Conservation (phyloP, 2,113 vertebrate genomes). For the Pluvialis apricaria region DNA sequence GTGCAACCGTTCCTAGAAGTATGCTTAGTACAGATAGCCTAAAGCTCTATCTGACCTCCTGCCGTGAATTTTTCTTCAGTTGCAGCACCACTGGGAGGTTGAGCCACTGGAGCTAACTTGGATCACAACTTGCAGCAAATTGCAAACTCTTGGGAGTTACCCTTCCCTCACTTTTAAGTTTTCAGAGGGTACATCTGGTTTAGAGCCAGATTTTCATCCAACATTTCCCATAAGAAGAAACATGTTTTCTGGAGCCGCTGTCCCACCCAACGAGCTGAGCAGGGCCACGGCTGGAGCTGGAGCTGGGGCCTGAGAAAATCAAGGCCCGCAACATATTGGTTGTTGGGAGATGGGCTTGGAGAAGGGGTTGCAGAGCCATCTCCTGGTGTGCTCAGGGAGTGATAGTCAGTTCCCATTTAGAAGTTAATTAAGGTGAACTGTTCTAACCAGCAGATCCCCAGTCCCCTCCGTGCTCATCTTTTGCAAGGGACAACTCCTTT, state of each 20-base stretch:
- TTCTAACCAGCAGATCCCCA: background rate
- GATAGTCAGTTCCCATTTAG: background rate
- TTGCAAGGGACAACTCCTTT: background rate
- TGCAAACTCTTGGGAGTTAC: background rate
- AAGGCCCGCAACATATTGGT: background rate
- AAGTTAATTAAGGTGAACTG: background rate
- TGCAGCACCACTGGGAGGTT: background rate
- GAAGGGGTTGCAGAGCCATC: background rate
- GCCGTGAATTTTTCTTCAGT: background rate
- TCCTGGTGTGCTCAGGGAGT: background rate
- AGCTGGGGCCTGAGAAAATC: background rate
- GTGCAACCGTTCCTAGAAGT: background rate
- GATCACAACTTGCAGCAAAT: background rate
- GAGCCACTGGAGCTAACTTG: background rate
- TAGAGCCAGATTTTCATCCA: background rate
- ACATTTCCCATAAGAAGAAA: background rate
- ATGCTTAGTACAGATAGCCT: background rate
- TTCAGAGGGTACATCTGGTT: background rate
- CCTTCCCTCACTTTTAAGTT: background rate
- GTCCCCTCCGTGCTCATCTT: background rate
- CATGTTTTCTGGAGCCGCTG: background rate
- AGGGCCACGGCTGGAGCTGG: rapidly evolving
- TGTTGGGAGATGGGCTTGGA: background rate
- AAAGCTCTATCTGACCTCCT: background rate
- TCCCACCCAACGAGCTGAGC: rapidly evolving